Base-by-base conservation (phyloP, 2,888 invertebrate species). In the Odontocolon sp. region DNA sequence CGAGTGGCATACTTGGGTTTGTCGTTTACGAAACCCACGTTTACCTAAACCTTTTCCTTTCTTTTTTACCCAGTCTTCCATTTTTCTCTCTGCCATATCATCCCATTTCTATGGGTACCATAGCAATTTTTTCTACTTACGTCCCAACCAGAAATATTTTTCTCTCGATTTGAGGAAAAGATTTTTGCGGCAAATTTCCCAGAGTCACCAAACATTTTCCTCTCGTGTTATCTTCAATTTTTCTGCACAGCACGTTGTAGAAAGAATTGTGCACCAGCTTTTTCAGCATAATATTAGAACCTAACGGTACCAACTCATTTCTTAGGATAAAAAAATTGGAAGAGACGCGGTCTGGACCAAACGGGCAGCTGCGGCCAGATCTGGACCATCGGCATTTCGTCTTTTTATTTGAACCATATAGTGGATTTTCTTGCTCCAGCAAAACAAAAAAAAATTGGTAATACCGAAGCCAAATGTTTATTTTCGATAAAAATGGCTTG, bases 1-100 rank as follows among this genome's bases (percentile, higher is more conserved):
- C 57, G 38, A 69, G 68, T 50, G 40, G 68, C 26, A n/a, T 14
- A 36, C 68, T 69, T 28, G 57, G 38, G 45, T 69, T 69, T 38
- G 68, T 69, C 68, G 50, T 59, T 50, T 50, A n/a, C n/a, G n/a
- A 18, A 40, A 45, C 8, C 33, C 16, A 47, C 45, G n/a, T 40
- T 54, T 40, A 21, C 28, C 66, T 28, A 11, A 28, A 40, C 18
- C 28, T 52, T 26, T 42, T 23, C 26, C 50, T 36, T 9, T 40
- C 26, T 28, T 42, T 11, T 16, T 9, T 21, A 6, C 33, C 8
- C n/a, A 9, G 3, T 11, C 8, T 45, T 42, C 18, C 31, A 42
- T 16, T 31, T 23, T 2, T 23, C 11, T 42, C 42, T 42, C 42
- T 5, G 16, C 33, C 9, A 21, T 21, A 26, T 4, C 23, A 23